Percentiles rank a stretch among this genome's conserved stretches.
Evolutionary conservation across 1,140 invertebrate species (phyloP).

Genomic region (Rhopalosiphum padi): DNA sequence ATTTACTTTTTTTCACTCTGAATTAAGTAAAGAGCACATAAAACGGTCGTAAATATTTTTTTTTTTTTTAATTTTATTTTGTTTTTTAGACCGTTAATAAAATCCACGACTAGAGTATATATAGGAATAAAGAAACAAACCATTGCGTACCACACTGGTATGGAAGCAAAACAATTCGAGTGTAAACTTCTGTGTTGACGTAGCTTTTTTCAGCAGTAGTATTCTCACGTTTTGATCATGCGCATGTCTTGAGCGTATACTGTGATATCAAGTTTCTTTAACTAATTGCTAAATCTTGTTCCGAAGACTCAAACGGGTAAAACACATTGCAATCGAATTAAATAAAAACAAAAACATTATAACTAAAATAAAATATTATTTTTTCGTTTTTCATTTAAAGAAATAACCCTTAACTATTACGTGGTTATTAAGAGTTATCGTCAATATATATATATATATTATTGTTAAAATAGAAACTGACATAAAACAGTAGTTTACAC

Average conservation of each 20-base stretch:
- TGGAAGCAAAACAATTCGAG: constrained; percentile 18
- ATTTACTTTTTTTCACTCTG: neutral
- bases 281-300: neutral
- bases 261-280: neutral
- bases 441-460: neutral
- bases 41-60: neutral
- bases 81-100: neutral
- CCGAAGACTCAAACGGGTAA: neutral
- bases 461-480: neutral
- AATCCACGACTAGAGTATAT: neutral
- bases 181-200: neutral
- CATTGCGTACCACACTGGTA: neutral
- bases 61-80: neutral
- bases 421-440: neutral
- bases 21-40: neutral
- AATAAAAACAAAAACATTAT: neutral
- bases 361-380: neutral
- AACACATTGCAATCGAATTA: neutral
- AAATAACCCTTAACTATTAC: neutral
- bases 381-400: neutral
- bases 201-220: neutral
- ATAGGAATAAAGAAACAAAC: neutral
- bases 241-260: neutral
- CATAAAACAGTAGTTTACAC: neutral
- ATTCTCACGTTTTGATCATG: neutral